Percentiles rank a stretch among this genome's conserved stretches.
Conservation (phyloP, 2,888 invertebrate genomes). For the Ceraclea dissimilis region DNA sequence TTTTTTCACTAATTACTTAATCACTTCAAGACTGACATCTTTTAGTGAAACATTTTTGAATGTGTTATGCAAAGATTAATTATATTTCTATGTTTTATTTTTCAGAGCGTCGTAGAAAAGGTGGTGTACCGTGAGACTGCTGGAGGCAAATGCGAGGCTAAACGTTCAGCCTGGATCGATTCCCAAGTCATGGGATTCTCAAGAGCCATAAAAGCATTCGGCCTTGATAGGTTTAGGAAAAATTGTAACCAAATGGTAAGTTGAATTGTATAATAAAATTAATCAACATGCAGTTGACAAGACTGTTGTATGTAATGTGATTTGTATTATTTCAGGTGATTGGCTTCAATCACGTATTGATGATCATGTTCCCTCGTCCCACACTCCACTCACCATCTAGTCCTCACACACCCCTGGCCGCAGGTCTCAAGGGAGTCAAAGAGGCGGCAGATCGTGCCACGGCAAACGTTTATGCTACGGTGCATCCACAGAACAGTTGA, state of each 20-base stretch:
- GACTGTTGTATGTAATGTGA: too few relatives aligned
- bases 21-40: too few relatives aligned
- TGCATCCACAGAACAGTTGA: slow-evolving; percentile 35
- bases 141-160: slow-evolving; percentile 68
- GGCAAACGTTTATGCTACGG: slow-evolving; percentile 48
- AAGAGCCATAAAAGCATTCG: slow-evolving; percentile 81
- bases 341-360: slow-evolving; percentile 79
- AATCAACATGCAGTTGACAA: neutral
- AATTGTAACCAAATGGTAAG: slow-evolving; percentile 74
- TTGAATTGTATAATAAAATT: neutral
- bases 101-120: slow-evolving; percentile 81
- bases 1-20: too few relatives aligned
- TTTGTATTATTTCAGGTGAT: slow-evolving; percentile 38
- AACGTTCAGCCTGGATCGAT: slow-evolving; percentile 81
- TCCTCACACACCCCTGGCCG: slow-evolving; percentile 20
- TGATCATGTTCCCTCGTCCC: slow-evolving; percentile 58
- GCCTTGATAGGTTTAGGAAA: slow-evolving; percentile 80
- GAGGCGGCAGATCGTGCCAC: slow-evolving; percentile 76
- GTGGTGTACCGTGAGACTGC: slow-evolving; percentile 72
- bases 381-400: slow-evolving; percentile 28
- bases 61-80: too few relatives aligned
- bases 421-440: slow-evolving; percentile 54
- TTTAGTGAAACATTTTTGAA: too few relatives aligned
- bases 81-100: slow-evolving; percentile 7
- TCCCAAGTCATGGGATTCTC: slow-evolving; percentile 85